Evolutionary conservation across 2,797 vertebrate species (phyloP).

Genomic region (Sylvilagus floridanus): DNA sequence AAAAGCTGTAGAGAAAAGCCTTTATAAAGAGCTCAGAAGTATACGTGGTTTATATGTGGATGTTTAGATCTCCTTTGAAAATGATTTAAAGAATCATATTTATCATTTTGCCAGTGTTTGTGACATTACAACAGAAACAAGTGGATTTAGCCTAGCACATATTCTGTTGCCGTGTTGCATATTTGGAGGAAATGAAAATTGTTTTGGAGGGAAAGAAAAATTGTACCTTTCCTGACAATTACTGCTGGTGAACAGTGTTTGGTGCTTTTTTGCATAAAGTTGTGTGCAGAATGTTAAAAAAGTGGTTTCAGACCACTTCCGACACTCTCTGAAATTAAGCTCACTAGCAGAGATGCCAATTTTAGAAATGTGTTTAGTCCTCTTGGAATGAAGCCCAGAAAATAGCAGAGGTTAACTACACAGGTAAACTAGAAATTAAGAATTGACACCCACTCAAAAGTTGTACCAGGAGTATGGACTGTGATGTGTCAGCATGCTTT

Average conservation of each 20-base stretch:
- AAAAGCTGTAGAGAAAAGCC: constrained; percentile 29
- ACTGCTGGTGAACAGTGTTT: not conserved
- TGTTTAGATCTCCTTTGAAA: not conserved
- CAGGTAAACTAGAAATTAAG: constrained; percentile 66
- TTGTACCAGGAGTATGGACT: not conserved
- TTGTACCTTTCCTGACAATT: constrained; percentile 48
- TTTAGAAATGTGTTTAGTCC: constrained; percentile 62
- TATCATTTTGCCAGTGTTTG: constrained; percentile 1
- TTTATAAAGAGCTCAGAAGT: constrained; percentile 1
- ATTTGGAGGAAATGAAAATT: constrained; percentile 40
- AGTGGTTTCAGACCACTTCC: constrained; percentile 65
- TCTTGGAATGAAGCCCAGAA: constrained; percentile 78
- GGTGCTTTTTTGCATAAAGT: constrained; percentile 67
- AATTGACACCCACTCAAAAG: not conserved
- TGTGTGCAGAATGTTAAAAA: constrained; percentile 72
- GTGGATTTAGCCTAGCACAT: not conserved
- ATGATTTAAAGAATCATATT: constrained; percentile 28
- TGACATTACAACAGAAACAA: not conserved
- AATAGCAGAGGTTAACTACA: constrained; percentile 74
- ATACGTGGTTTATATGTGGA: not conserved
- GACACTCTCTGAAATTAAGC: constrained; percentile 49
- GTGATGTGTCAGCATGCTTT: not conserved
- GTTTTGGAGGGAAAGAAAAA: constrained; percentile 48
- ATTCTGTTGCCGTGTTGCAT: not conserved
- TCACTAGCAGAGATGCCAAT: constrained; percentile 30